Evolutionary conservation across 2,888 invertebrate species (phyloP), one percentile per base, ranked within the genome.

Genomic region (Hypselothyrea guttata): DNA sequence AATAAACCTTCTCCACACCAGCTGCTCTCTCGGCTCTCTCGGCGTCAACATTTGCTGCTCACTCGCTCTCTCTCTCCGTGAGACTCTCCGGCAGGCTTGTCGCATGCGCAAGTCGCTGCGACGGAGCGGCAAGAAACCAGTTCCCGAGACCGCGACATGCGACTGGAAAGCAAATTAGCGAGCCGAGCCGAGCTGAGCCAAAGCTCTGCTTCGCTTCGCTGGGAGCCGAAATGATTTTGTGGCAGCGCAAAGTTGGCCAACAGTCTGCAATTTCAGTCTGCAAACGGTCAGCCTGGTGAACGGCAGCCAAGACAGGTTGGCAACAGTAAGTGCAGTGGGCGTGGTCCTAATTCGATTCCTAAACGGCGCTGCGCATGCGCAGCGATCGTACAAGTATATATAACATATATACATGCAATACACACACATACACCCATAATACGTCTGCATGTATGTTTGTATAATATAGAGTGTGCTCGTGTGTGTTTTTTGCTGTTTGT

Each of bases 281-380:
- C 89, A 88, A 87, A 86, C 86, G 85, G 88, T 88, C 87, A 88
- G 89, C 86, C 84, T 83, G 78, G 88, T 87, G 87, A 87, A 86
- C 88, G 89, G 79, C 83, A 82, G 84, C 75, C 64, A 63, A 64
- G 61, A 55, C 74, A 74, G 51, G 66, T 73, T 71, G 67, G 78
- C 77, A 74, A 65, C 37, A 71, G 74, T 69, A 69, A 69, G 74
- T 68, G 60, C 63, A 69, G 74, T 68, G 60, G 70, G 70, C 61
- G 73, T 73, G 69, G 73, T 35, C 5, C 22, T 5, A 22, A 22
- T 5, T 22, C 33, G 13, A 28, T 33, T 13, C 15, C 18, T 0
- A 18, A 62, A 27, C 12, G 31, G 35, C 53, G 54, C 58, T 68
- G 61, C 74, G 65, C 74, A 61, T 58, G 74, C 70, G 74, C 59